Base-by-base conservation (phyloP, 2,113 vertebrate species). In the Platysternon megacephalum region DNA sequence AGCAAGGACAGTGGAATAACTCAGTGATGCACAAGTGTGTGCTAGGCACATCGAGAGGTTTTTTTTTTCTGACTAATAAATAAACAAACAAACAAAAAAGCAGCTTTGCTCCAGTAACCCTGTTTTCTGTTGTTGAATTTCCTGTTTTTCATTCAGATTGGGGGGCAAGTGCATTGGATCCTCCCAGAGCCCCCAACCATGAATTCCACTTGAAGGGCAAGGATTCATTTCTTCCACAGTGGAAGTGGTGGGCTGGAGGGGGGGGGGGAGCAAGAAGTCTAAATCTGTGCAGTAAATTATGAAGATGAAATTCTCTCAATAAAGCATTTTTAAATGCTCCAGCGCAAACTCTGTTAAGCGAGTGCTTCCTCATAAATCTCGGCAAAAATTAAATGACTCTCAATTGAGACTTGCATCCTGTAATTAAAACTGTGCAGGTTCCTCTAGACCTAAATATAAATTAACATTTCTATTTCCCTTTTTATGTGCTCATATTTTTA, bases 341-440 rank as follows among this genome's bases (percentile, higher is more conserved):
- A 76, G 89, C 65, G 65, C n/a, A 49, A 87, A 95, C 44, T 92
- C 87, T 9, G 49, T 93, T 96, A 95, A 78, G 86, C 53, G 68
- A 97, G 84, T 17, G 22, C 28, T 21, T 92, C 87, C 51, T 96
- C 78, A 5, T 95, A 97, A 98, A 97, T 95, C 55, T 91, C 89
- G 58, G 84, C 56, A 90, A 90, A 92, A 95, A 97, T 96, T 91
- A 90, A 97, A 96, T 91, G 94, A 93, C 93, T 95, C 91, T 88
- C 53, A 1, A 46, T 44, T 84, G 85, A 94, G 84, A 22, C 61
- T 91, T 90, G 82, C 82, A 92, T 96, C 55, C 68, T 92, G 19
- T 95, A 95, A 98, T 97, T 98, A 97, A 97, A 97, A 96, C 86
- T 88, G 21, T 58, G 93, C 79, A 92, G 93, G 87, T 96, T 97